A percentile compares a stretch with the other conserved stretches of the same genome.
Evolutionary conservation across 2,888 invertebrate species (phyloP).

Genomic region (Strigamia transsilvanica): DNA sequence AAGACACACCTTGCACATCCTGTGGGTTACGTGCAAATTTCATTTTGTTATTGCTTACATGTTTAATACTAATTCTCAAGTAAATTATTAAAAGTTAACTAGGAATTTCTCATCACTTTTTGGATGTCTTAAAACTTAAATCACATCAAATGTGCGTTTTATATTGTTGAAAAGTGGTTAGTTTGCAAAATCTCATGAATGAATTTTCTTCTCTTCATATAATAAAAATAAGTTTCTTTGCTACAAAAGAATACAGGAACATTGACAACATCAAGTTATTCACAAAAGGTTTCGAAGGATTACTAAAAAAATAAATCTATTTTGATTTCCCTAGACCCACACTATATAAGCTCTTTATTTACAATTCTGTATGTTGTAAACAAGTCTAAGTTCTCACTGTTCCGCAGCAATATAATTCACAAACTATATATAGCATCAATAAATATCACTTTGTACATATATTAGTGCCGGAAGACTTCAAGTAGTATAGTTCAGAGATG

Average conservation of each 20-base stretch:
- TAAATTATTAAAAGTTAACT: too few relatives aligned
- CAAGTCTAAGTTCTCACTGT: neutral
- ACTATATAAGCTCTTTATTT: neutral
- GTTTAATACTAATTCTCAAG: neutral
- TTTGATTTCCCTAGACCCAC: constrained; percentile 25
- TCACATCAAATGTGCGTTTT: too few relatives aligned
- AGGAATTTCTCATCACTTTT: too few relatives aligned
- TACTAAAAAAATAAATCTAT: neutral
- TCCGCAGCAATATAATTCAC: neutral
- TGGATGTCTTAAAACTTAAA: too few relatives aligned
- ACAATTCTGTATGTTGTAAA: neutral
- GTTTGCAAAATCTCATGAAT: too few relatives aligned
- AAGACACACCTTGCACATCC: neutral
- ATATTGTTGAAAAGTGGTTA: too few relatives aligned
- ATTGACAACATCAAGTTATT: neutral
- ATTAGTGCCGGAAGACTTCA: too few relatives aligned
- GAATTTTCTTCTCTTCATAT: too few relatives aligned
- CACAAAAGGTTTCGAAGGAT: neutral
- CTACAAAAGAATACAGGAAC: neutral
- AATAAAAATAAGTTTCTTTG: neutral
- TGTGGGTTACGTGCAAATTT: neutral
- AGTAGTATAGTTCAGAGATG: too few relatives aligned
- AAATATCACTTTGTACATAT: neutral
- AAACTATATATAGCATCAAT: neutral
- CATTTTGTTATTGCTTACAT: neutral